Percentiles rank a stretch among this genome's conserved stretches.
phyloP scores from a whole-genome alignment of 2,888 invertebrate genomes.

The Rhabditophanes sp. region DNA sequence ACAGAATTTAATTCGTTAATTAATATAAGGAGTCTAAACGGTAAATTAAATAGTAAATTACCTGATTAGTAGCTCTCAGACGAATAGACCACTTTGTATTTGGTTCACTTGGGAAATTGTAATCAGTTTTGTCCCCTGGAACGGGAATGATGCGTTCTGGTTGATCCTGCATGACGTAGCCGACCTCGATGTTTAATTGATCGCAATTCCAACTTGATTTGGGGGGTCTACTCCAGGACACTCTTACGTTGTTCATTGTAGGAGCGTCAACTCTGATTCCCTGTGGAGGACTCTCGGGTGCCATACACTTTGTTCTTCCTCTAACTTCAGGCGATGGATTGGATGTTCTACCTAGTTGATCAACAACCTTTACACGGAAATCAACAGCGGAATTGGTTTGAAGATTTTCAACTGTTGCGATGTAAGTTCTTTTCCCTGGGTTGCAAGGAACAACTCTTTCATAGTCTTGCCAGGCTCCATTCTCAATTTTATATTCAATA shows the following conservation, averaged over 20 bases:
- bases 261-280: conserved; percentile 34
- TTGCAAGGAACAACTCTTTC: conserved; percentile 30
- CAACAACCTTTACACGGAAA: conserved; percentile 33
- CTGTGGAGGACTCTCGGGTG: conserved; percentile 39
- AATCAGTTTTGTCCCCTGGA: conserved; percentile 37
- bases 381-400: conserved; percentile 42
- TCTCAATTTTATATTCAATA: conserved; percentile 35
- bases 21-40: too few relatives aligned
- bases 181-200: conserved; percentile 40
- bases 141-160: conserved; percentile 33
- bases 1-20: too few relatives aligned
- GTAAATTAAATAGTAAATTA: too few relatives aligned
- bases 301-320: conserved; percentile 40
- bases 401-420: conserved; percentile 29
- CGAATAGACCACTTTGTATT: conserved; percentile 39
- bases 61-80: conserved; percentile 17
- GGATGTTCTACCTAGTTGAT: conserved; percentile 30
- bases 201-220: conserved; percentile 44
- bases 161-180: conserved; percentile 34
- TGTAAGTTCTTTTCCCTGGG: conserved; percentile 28
- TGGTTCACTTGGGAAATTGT: conserved; percentile 41
- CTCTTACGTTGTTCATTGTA: conserved; percentile 35
- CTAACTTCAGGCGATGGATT: conserved; percentile 40
- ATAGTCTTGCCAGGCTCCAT: conserved; percentile 36
- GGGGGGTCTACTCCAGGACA: conserved; percentile 35